These are phyloP conservation scores for Phrixothrix hirtus DNA, from an alignment of 2,888 invertebrate genomes.

Conservation along the genomic window DNA sequence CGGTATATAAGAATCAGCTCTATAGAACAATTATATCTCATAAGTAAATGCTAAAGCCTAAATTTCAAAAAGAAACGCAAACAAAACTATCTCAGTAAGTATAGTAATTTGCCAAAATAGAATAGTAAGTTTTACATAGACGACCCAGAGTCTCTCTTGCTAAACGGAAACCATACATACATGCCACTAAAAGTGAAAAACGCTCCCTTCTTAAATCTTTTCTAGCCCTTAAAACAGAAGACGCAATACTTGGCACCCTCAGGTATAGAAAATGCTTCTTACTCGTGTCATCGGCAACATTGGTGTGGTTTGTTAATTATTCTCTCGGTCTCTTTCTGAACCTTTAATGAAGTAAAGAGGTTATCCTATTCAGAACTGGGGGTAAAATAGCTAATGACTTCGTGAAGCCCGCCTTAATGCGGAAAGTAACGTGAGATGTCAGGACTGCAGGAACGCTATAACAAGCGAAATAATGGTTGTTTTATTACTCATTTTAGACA, in stretches of 20 bases:
- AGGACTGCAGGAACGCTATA: no score
- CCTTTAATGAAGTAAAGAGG: conserved; percentile 32
- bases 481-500: conserved; percentile 12
- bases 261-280: conserved; percentile 23
- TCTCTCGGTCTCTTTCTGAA: conserved; percentile 12
- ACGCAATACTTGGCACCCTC: conserved; percentile 28
- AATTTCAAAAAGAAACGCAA: no score
- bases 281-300: conserved; percentile 8
- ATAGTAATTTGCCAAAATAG: no score
- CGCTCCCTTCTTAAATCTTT: conserved; percentile 32
- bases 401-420: no score
- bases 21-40: no score
- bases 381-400: conserved; percentile 34
- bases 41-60: no score
- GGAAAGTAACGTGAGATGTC: no score
- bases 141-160: no score
- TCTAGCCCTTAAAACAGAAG: conserved; percentile 28
- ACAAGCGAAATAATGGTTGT: conserved; percentile 18
- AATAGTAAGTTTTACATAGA: no score
- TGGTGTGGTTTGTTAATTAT: conserved; percentile 19
- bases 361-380: conserved; percentile 23
- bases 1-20: no score
- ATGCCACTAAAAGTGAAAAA: conserved; percentile 39
- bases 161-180: no score
- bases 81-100: no score